Evolutionary conservation across 2,888 invertebrate genomes (phyloP), one percentile per base, ranked within the genome.

Genomic region (Amblyteles armatorius): DNA sequence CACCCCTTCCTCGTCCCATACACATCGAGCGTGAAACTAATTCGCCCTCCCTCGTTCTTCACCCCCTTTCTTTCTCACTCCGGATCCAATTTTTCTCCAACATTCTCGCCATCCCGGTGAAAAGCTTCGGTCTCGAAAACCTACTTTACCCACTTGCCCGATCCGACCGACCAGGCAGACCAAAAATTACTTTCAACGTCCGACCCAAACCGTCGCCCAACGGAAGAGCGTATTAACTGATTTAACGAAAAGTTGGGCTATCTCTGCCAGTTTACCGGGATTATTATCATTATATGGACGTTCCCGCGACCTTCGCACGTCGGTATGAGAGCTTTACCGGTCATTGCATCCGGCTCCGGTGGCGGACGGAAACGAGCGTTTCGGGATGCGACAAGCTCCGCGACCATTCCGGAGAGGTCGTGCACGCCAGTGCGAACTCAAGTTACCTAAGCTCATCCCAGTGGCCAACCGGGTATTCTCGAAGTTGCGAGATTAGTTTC

Each of bases 401-500:
- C 67, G 16, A 63, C 29, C 33, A 33, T 63, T 63, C 33, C 33
- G 29, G 29, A 16, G 29, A 52, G 67, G 65, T 68, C 36, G 74
- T 33, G 19, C 22, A 72, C 55, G 44, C 60, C 63, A 16, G 33
- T 63, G n/a, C 33, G 29, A 16, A 63, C 63, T 40, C 40, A 40
- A 40, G 63, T n/a, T 29, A 63, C 63, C 63, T n/a, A 33, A 63
- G 29, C 7, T 36, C 40, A 50, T 52, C 13, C 40, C 13, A 16
- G 11, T 67, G 72, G 63, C 63, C 33, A 63, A 33, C 33, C 29
- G 29, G 50, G 44, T 44, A 52, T 83, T 72, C 85, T 79, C 73
- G 67, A 90, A 90, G 88, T 91, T 88, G 88, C 88, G 89, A 91
- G 91, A 92, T 92, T 91, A 93, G 91, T 92, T 92, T 89, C 86